Evolutionary conservation across 2,888 invertebrate genomes (phyloP).

Genomic region (Crocallis elinguaria): DNA sequence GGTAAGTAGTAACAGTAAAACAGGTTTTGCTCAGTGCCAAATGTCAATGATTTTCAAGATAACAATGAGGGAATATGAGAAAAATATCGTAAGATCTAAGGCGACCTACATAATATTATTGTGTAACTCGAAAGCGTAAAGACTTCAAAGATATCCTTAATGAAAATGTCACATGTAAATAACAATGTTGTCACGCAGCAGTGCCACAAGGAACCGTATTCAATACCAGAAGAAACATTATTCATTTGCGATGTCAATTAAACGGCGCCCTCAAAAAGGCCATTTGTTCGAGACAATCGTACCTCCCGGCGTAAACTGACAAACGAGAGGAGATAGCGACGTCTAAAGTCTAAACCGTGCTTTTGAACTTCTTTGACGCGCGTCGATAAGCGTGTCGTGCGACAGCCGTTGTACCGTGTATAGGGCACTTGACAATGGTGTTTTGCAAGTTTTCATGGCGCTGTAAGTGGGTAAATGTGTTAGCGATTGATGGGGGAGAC

Average conservation of each 20-base stretch:
- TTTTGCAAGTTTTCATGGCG: constrained; percentile 82
- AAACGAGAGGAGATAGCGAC: constrained; percentile 74
- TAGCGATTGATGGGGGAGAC: constrained; percentile 73
- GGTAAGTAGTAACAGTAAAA: no score
- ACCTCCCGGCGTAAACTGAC: constrained; percentile 74
- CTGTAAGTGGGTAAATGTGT: constrained; percentile 82
- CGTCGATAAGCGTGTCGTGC: constrained; percentile 73
- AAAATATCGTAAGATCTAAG: neutral
- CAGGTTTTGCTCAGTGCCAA: neutral
- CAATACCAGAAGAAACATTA: constrained; percentile 34
- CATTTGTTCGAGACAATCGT: constrained; percentile 78
- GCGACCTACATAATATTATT: neutral
- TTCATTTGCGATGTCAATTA: constrained; percentile 41
- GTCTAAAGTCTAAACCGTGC: constrained; percentile 71
- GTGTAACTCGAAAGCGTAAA: constrained; percentile 6
- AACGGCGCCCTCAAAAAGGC: constrained; percentile 58
- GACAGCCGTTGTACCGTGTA: constrained; percentile 56
- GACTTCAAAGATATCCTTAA: constrained; percentile 18
- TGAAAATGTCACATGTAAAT: constrained; percentile 12
- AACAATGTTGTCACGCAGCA: constrained; percentile 17
- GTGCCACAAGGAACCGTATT: constrained; percentile 14
- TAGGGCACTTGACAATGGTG: constrained; percentile 64
- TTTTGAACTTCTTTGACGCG: constrained; percentile 83
- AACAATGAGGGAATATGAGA: neutral
- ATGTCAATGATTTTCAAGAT: neutral